These are phyloP conservation scores for Rhynchomys soricoides DNA, from an alignment of 2,113 vertebrate genomes.

Conservation along the genomic window DNA sequence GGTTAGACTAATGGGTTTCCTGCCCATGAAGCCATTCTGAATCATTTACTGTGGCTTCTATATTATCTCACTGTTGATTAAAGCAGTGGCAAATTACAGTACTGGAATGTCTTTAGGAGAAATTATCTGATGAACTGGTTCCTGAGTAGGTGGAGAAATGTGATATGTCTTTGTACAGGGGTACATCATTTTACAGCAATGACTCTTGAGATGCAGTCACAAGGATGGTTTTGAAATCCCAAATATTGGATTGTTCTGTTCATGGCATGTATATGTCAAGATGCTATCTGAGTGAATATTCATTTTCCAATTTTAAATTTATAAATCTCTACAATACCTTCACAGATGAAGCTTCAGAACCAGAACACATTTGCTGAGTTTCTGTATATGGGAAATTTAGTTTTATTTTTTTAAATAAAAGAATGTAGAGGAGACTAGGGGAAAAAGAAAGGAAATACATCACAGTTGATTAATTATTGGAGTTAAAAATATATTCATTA, in stretches of 20 bases:
- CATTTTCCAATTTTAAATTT: constrained; percentile 71
- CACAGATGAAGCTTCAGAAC: constrained; percentile 62
- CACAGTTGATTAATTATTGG: constrained; percentile 80
- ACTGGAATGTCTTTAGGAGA: constrained; percentile 82
- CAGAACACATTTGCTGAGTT: constrained; percentile 60
- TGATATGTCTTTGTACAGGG: constrained; percentile 44
- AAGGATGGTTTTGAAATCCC: constrained; percentile 69
- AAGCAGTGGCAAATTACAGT: constrained; percentile 83
- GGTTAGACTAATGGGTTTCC: constrained; percentile 87
- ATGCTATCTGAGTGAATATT: constrained; percentile 74
- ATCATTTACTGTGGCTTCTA: constrained; percentile 82
- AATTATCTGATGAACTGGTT: constrained; percentile 82
- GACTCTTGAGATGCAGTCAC: constrained; percentile 53
- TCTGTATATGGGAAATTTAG: constrained; percentile 82
- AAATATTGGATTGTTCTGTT: constrained; percentile 52
- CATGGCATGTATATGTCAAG: constrained; percentile 44
- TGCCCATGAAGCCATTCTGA: constrained; percentile 85
- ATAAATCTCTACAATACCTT: constrained; percentile 60
- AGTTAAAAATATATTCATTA: constrained; percentile 70
- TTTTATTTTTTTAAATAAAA: constrained; percentile 76
- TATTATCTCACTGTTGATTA: constrained; percentile 84
- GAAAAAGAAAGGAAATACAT: constrained; percentile 40
- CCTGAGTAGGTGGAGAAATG: constrained; percentile 80
- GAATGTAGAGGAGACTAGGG: constrained; percentile 63
- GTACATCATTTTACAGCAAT: constrained; percentile 60